phyloP scores from a whole-genome alignment of 23 tunicate genomes.

The Oikopleura dioica region DNA sequence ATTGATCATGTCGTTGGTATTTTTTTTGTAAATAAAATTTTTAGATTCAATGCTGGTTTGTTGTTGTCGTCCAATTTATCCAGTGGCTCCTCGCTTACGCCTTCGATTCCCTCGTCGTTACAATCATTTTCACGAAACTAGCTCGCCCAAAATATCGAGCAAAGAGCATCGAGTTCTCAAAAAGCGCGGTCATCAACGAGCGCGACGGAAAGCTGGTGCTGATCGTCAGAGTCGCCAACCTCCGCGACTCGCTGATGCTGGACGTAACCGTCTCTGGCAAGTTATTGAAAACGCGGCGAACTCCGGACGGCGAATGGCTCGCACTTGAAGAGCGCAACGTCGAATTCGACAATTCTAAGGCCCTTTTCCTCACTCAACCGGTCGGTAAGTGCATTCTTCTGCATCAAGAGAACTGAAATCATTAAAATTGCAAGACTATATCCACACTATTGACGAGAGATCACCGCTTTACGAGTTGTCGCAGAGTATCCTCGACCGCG shows the following conservation, averaged over 20 bases:
- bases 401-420: too few species aligned
- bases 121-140: conserved; percentile 11
- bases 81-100: not conserved
- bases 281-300: not conserved
- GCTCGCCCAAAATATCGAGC: conserved; percentile 65
- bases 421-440: too few species aligned
- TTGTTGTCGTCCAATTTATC: not conserved
- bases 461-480: conserved; percentile 28
- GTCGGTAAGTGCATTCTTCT: too few species aligned
- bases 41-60: not conserved
- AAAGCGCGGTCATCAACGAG: conserved; percentile 55
- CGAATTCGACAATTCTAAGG: conserved; percentile 23
- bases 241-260: conserved; percentile 58
- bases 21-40: too few species aligned
- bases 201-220: conserved; percentile 77
- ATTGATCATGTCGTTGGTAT: too few species aligned
- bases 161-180: conserved; percentile 44
- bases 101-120: not conserved
- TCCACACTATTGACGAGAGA: conserved; percentile 56
- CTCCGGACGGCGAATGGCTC: conserved; percentile 23
- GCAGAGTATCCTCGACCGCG: not conserved
- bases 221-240: conserved; percentile 52
- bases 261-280: conserved; percentile 20
- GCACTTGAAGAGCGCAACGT: conserved; percentile 62
- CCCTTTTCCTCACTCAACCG: conserved; percentile 55